Percentiles rank a stretch among this genome's conserved stretches.
Evolutionary conservation across 2,888 invertebrate genomes (phyloP).

Genomic region (Aleiodes testaceus): DNA sequence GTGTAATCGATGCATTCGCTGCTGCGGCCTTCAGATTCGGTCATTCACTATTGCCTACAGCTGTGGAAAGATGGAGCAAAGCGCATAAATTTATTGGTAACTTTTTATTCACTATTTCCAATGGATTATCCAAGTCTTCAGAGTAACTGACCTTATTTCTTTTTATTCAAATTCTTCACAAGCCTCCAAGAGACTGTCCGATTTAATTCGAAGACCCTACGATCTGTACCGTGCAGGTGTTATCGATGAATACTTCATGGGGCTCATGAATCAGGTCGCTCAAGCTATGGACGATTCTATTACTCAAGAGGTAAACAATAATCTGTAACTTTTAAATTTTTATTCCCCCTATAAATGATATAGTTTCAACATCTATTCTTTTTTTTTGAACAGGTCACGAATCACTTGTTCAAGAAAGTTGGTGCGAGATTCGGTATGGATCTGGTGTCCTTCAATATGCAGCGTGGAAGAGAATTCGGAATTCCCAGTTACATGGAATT

Average conservation of each 20-base stretch:
- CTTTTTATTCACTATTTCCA: neutral
- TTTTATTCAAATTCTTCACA: slow-evolving; percentile 58
- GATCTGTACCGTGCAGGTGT: slow-evolving; percentile 93
- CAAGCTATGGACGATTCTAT: slow-evolving; percentile 97
- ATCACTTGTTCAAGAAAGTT: slow-evolving; percentile 91
- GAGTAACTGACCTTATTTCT: neutral
- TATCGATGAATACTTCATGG: slow-evolving; percentile 93
- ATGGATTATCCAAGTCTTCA: neutral
- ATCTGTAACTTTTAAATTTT: neutral
- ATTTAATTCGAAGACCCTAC: slow-evolving; percentile 90
- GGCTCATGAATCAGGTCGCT: slow-evolving; percentile 93
- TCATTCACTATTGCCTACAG: slow-evolving; percentile 91
- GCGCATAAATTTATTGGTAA: slow-evolving; percentile 94
- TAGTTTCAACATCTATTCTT: slow-evolving; percentile 57
- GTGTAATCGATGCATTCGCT: slow-evolving; percentile 92
- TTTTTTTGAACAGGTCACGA: slow-evolving; percentile 82
- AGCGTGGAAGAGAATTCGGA: slow-evolving; percentile 92
- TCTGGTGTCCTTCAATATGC: slow-evolving; percentile 94
- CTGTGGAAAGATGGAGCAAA: slow-evolving; percentile 95
- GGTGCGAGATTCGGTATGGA: slow-evolving; percentile 90
- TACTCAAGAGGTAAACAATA: slow-evolving; percentile 76
- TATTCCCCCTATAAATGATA: neutral
- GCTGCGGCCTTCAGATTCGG: slow-evolving; percentile 94
- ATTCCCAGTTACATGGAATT: slow-evolving; percentile 95
- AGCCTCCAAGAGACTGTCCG: slow-evolving; percentile 92